Base-by-base conservation (phyloP, 2,113 vertebrate genomes). In the Australoheros scitulus region DNA sequence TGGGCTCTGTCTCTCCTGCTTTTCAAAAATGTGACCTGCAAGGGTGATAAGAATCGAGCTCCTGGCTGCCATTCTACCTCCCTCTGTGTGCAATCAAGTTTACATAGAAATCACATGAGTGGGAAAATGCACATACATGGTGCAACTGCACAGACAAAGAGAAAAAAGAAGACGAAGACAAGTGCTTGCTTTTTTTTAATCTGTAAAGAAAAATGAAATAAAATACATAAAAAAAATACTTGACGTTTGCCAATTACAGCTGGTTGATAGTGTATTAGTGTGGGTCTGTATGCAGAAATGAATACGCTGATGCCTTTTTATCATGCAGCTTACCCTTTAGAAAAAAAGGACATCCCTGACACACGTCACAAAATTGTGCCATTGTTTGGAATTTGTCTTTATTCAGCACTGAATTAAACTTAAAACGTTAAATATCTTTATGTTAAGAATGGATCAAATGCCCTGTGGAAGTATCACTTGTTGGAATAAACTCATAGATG, bases 61-160 rank as follows among this genome's bases (percentile, higher is more conserved):
- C 57, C 74, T 81, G 83, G 76, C 61, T 85, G 47, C 29, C 43
- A 22, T 83, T 87, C 61, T 55, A 9, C 60, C 57, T 76, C 76
- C 60, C 60, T 68, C 52, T 80, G 80, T 29, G 76, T 86, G 80
- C 80, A 88, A 87, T 89, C 36, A 85, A 77, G 88, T 92, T 91
- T 88, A 87, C 82, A 92, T 84, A 84, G 57, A 87, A 87, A 88
- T 83, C 63, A 83, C 43, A 80, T 2, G 24, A 38, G 20, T 60
- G 61, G 36, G 52, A 6, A 57, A 36, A 81, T 41, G 38, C 55
- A 60, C 55, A 60, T 14, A 47, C 41, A 7, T 6, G 13, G 2
- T 22, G n/a, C 34, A 11, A 75, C 6, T 72, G 26, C 10, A 50
- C 20, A 20, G 18, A 20, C 13, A 57, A 70, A 29, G 14, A 74